Percentiles rank a stretch among this genome's conserved stretches.
These are phyloP conservation scores for Microtus ochrogaster DNA, from an alignment of 2,113 vertebrate species.

Conservation along the genomic window DNA sequence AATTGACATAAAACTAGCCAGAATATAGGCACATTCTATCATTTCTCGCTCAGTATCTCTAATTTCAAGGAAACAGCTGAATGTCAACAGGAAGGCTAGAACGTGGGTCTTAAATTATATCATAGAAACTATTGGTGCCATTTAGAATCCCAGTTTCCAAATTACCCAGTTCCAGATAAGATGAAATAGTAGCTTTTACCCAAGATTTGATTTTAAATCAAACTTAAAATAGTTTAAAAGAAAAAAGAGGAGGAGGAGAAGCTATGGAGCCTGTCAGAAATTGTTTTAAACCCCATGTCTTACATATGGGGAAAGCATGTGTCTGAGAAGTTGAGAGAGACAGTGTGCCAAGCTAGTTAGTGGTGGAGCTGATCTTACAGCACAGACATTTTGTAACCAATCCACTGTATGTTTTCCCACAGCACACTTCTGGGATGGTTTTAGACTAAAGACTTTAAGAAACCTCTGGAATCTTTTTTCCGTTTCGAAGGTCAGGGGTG, in stretches of 20 bases:
- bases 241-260: neutral
- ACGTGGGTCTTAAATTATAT: neutral
- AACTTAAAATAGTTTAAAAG: neutral
- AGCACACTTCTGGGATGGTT: neutral
- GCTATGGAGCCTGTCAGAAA: neutral
- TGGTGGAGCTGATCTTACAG: neutral
- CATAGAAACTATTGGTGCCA: neutral
- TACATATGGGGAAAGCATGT: neutral
- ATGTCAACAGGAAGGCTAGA: neutral
- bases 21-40: neutral
- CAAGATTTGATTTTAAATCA: neutral
- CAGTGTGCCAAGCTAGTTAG: too few relatives aligned
- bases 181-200: neutral
- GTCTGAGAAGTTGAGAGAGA: neutral
- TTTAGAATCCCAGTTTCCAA: neutral
- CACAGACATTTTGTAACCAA: too few relatives aligned
- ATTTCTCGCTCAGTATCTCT: neutral
- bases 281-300: neutral
- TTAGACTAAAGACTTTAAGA: slow-evolving; percentile 22
- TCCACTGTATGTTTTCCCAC: neutral
- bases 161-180: neutral
- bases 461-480: neutral
- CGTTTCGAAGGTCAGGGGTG: neutral
- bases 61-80: neutral
- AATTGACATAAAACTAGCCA: neutral